Conservation (phyloP, 1,140 invertebrate species). For the Reticulitermes speratus region DNA sequence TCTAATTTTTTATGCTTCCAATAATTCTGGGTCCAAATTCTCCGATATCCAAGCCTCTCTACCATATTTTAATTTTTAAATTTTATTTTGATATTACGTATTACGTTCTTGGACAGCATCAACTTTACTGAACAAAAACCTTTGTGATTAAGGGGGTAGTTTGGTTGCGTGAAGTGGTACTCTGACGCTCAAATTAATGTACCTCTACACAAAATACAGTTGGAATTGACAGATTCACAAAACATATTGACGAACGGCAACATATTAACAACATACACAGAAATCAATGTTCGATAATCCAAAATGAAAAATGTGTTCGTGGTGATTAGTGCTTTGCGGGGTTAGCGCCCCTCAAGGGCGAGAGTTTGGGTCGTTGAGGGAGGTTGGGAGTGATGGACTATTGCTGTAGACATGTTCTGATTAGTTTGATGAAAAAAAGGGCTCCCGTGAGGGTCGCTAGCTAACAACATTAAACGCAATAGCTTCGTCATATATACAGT, state of each 20-base stretch:
- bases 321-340: background rate
- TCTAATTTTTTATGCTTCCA: no score
- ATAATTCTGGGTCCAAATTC: no score
- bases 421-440: background rate
- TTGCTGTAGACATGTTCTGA: background rate
- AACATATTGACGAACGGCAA: background rate
- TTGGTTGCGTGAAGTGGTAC: background rate
- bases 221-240: constrained; percentile 10
- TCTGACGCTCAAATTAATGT: background rate
- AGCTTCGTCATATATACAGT: background rate
- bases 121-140: background rate
- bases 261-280: background rate
- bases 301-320: background rate
- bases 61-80: no score
- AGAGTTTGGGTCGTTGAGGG: no score
- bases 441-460: background rate
- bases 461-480: background rate
- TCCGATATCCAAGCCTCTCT: no score
- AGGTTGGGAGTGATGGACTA: background rate
- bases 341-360: no score
- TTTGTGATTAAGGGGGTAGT: no score
- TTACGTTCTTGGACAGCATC: background rate
- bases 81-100: no score
- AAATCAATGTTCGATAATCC: background rate
- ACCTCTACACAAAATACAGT: background rate